phyloP scores from a whole-genome alignment of 2,797 vertebrate species.

The Xenentodon cancila region DNA sequence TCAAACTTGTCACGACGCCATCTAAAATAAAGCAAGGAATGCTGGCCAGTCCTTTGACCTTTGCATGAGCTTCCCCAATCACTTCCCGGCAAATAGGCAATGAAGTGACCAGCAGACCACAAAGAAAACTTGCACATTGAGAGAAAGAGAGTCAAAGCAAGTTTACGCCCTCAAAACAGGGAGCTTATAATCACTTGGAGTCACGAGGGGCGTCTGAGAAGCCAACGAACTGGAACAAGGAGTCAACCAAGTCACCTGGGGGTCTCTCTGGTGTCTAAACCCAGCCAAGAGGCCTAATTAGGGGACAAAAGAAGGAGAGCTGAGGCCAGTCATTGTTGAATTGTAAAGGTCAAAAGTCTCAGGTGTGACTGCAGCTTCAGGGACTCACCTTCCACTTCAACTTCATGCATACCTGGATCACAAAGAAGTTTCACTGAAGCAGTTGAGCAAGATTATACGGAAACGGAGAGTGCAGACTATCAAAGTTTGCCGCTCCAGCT shows the following conservation, averaged over 20 bases:
- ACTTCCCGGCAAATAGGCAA: constrained; percentile 11
- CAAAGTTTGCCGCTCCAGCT: too few species aligned
- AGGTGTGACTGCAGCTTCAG: constrained; percentile 41
- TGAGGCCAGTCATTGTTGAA: constrained; percentile 36
- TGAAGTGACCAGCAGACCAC: constrained; percentile 41
- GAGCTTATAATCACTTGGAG: constrained; percentile 56
- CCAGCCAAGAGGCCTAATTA: constrained; percentile 40
- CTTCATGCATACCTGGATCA: too few species aligned
- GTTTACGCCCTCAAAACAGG: constrained; percentile 47
- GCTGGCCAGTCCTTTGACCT: constrained; percentile 20
- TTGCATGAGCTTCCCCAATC: constrained; percentile 7
- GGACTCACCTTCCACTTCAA: too few species aligned
- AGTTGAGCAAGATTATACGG: too few species aligned
- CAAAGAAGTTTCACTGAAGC: too few species aligned
- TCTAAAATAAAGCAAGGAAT: constrained; percentile 7
- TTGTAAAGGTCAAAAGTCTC: constrained; percentile 56
- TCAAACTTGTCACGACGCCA: too few species aligned
- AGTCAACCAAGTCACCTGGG: constrained; percentile 33
- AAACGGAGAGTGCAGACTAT: too few species aligned
- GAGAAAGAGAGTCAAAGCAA: constrained; percentile 22
- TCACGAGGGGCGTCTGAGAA: constrained; percentile 65
- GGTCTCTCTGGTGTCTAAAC: constrained; percentile 19
- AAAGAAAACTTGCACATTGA: constrained; percentile 38
- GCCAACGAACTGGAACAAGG: constrained; percentile 60
- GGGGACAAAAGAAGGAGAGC: constrained; percentile 38